Percentiles rank a stretch among this genome's conserved stretches.
These are phyloP conservation scores for Valencia hispanica DNA, from an alignment of 2,797 vertebrate species.

Conservation along the genomic window DNA sequence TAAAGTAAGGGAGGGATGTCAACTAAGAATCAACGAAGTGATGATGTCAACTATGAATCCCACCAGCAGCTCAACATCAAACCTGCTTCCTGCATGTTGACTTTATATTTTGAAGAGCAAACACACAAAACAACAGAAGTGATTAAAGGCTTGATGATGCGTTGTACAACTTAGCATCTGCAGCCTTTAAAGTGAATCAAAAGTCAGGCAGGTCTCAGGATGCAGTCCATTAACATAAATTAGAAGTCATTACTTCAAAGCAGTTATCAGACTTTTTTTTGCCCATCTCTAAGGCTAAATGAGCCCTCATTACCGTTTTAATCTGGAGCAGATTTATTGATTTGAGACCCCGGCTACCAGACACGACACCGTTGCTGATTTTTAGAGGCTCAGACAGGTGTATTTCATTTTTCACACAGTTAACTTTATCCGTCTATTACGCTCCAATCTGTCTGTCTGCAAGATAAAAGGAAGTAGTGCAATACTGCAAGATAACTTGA, in stretches of 20 bases:
- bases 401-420: not conserved
- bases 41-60: not conserved
- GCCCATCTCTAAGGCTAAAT: not conserved
- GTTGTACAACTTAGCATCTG: not conserved
- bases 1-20: too few species aligned
- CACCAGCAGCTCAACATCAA: not conserved
- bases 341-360: not conserved
- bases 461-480: not conserved
- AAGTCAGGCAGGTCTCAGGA: not conserved
- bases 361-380: not conserved
- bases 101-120: constrained; percentile 8
- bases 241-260: not conserved
- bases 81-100: not conserved
- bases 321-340: not conserved
- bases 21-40: constrained; percentile 1
- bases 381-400: not conserved
- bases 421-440: not conserved
- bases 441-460: not conserved
- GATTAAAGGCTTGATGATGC: constrained; percentile 8
- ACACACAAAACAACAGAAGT: not conserved
- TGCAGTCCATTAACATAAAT: not conserved
- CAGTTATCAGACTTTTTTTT: not conserved
- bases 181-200: constrained; percentile 4
- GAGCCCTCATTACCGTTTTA: not conserved
- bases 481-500: not conserved